Conservation (phyloP, 2,888 invertebrate genomes). For the Netelia fuscicornis region DNA sequence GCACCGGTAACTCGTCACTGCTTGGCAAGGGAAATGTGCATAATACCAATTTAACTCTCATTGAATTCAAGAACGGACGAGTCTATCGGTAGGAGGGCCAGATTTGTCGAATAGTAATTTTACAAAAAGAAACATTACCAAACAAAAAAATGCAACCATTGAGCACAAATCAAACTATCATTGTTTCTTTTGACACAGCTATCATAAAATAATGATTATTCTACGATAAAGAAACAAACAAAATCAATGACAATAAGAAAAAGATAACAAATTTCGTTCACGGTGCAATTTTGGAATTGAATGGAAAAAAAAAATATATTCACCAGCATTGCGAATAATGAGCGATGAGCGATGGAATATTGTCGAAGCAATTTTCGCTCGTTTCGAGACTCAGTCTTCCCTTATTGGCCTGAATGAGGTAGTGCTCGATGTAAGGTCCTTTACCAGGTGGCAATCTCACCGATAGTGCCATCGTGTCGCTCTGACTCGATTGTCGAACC, state of each 20-base stretch:
- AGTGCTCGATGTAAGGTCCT: slow-evolving; percentile 97
- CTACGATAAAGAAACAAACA: neutral
- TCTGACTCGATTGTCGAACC: slow-evolving; percentile 96
- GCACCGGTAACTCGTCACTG: slow-evolving; percentile 97
- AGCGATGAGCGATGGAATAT: slow-evolving; percentile 96
- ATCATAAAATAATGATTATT: too few relatives aligned
- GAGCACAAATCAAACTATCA: too few relatives aligned
- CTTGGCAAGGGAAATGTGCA: slow-evolving; percentile 79
- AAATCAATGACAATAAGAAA: neutral
- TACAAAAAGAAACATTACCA: neutral
- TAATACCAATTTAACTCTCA: slow-evolving; percentile 58
- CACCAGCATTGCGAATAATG: slow-evolving; percentile 97
- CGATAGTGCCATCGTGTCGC: slow-evolving; percentile 97
- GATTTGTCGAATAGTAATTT: neutral
- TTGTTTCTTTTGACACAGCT: too few relatives aligned
- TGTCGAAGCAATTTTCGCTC: slow-evolving; percentile 96
- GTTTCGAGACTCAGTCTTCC: slow-evolving; percentile 95
- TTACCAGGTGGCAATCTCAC: slow-evolving; percentile 95
- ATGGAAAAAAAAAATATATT: slow-evolving; percentile 76
- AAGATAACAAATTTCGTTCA: too few relatives aligned
- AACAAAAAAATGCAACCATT: neutral
- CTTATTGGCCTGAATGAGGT: slow-evolving; percentile 94
- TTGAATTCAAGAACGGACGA: neutral
- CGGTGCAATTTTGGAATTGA: too few relatives aligned
- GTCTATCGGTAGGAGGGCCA: neutral